phyloP scores from a whole-genome alignment of 1,140 invertebrate genomes.

The Planococcus citri region DNA sequence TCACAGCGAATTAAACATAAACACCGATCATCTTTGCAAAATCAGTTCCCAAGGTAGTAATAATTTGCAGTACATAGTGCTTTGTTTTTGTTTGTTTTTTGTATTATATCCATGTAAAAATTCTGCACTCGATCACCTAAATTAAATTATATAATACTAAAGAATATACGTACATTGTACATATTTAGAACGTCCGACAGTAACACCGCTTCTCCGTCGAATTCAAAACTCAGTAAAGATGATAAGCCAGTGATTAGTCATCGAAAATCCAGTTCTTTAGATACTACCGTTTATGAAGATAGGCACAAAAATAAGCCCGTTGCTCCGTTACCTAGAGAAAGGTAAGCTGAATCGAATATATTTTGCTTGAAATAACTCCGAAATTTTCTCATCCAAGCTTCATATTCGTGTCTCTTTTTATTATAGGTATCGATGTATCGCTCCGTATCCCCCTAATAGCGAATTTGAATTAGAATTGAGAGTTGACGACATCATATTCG shows the following conservation, averaged over 20 bases:
- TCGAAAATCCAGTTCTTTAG: conserved; percentile 65
- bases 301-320: conserved; percentile 35
- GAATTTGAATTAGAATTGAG: conserved; percentile 82
- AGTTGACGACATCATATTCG: conserved; percentile 80
- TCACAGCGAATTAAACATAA: conserved; percentile 42
- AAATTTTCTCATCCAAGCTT: background rate
- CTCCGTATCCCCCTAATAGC: conserved; percentile 87
- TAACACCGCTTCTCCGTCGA: background rate
- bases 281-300: conserved; percentile 39
- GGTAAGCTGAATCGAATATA: conserved; percentile 36
- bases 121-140: too few species aligned
- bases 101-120: background rate
- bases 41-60: conserved; percentile 22
- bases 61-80: background rate
- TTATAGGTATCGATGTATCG: conserved; percentile 69
- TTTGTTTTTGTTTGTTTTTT: background rate
- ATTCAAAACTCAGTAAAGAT: background rate
- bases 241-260: conserved; percentile 39
- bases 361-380: too few species aligned
- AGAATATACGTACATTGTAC: too few species aligned
- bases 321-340: conserved; percentile 43
- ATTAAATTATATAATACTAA: too few species aligned
- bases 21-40: conserved; percentile 33
- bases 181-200: background rate
- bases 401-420: conserved; percentile 6